These are phyloP conservation scores for Actinernus sp. DNA, from an alignment of 92 coral and sea anemone species.

Conservation along the genomic window DNA sequence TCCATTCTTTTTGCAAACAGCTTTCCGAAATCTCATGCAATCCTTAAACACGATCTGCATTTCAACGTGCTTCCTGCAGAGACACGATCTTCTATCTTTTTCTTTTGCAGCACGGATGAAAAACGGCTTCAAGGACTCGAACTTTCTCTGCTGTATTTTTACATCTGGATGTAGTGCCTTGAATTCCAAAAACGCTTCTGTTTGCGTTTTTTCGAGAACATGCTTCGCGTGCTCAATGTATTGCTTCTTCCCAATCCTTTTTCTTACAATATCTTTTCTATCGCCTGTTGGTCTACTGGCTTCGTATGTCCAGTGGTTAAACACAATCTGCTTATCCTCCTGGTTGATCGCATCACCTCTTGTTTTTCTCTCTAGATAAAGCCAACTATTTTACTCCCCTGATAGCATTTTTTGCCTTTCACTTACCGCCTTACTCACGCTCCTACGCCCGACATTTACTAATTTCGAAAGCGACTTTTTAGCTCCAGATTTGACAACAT, in stretches of 20 bases:
- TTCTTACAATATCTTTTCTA: slow-evolving; percentile 37
- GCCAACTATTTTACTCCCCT: slow-evolving; percentile 62
- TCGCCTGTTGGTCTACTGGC: slow-evolving; percentile 65
- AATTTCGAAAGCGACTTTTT: slow-evolving; percentile 40
- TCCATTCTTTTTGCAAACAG: slow-evolving; percentile 11
- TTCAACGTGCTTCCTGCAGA: slow-evolving; percentile 70
- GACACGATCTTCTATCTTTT: slow-evolving; percentile 51
- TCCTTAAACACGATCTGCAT: slow-evolving; percentile 32
- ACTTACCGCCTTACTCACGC: slow-evolving; percentile 29
- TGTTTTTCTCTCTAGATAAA: slow-evolving; percentile 24
- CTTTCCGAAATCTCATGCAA: slow-evolving; percentile 53
- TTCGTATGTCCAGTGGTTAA: slow-evolving; percentile 51
- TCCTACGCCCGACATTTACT: slow-evolving; percentile 26
- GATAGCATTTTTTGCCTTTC: slow-evolving; percentile 34
- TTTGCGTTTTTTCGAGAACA: slow-evolving; percentile 64
- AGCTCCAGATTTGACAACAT: slow-evolving; percentile 33
- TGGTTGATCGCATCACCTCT: slow-evolving; percentile 31
- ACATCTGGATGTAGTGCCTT: slow-evolving; percentile 23
- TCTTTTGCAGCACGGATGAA: slow-evolving; percentile 50
- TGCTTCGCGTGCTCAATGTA: slow-evolving; percentile 55
- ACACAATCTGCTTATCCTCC: slow-evolving; percentile 17
- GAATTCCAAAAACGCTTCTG: slow-evolving; percentile 56
- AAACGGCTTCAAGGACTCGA: slow-evolving; percentile 61
- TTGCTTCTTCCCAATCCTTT: slow-evolving; percentile 29
- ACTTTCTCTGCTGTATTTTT: slow-evolving; percentile 48